Evolutionary conservation across 2,797 vertebrate genomes (phyloP).

Genomic region (Bufotes viridis): DNA sequence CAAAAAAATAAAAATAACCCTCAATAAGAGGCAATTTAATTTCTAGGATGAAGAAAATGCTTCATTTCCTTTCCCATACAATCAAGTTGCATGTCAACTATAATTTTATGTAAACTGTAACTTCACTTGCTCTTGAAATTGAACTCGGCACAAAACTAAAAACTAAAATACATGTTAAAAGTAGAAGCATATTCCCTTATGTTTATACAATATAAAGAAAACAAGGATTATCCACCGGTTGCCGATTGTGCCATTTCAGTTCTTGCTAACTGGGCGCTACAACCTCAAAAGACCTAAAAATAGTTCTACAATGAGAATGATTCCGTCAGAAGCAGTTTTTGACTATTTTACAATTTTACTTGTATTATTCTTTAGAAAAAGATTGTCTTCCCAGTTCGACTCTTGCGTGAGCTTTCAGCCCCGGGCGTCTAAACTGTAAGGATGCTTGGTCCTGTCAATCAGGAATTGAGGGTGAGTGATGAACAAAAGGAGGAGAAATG

Average conservation of each 20-base stretch:
- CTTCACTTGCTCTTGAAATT: background rate
- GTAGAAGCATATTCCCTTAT: background rate
- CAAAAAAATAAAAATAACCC: constrained; percentile 19
- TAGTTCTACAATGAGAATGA: background rate
- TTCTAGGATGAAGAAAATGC: background rate
- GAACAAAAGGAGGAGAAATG: too few relatives aligned
- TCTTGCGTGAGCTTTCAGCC: too few relatives aligned
- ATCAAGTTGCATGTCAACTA: background rate
- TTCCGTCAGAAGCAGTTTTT: background rate
- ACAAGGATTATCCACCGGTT: background rate
- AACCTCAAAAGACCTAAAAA: background rate
- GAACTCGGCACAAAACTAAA: background rate
- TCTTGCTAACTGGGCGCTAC: background rate
- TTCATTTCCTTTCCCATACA: constrained; percentile 3
- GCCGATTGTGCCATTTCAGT: background rate
- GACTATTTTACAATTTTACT: background rate
- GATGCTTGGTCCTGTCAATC: too few relatives aligned
- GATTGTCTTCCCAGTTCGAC: too few relatives aligned
- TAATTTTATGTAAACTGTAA: constrained; percentile 23
- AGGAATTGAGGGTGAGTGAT: too few relatives aligned
- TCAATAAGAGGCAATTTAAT: constrained; percentile 7
- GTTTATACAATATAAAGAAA: background rate
- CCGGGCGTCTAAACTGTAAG: too few relatives aligned
- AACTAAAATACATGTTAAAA: background rate
- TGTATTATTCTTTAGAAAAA: background rate